Evolutionary conservation across 1,140 invertebrate species (phyloP).

Genomic region (Heliconius melpomene): DNA sequence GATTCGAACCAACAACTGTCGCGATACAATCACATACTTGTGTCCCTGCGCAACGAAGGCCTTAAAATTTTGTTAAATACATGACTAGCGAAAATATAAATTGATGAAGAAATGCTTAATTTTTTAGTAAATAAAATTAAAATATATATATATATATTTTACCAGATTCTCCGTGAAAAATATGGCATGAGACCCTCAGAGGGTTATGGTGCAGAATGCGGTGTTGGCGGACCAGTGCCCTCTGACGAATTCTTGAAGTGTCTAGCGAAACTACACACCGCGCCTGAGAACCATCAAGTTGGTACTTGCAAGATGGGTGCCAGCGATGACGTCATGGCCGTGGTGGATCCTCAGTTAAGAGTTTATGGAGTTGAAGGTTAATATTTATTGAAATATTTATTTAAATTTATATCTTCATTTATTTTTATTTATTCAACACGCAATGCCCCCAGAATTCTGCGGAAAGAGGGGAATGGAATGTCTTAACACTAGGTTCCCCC

Average conservation of each 20-base stretch:
- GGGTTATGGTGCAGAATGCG: conserved; percentile 86
- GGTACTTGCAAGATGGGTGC: conserved; percentile 88
- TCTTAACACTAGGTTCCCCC: too few relatives aligned
- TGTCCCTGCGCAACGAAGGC: too few relatives aligned
- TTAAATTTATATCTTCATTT: too few relatives aligned
- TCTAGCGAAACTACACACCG: conserved; percentile 75
- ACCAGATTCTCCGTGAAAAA: conserved; percentile 82
- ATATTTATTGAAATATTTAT: neutral
- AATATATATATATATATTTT: neutral
- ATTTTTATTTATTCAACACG: too few relatives aligned
- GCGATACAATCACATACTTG: too few relatives aligned
- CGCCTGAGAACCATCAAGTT: conserved; percentile 83
- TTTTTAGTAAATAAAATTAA: neutral
- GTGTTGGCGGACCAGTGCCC: conserved; percentile 81
- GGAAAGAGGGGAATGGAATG: too few relatives aligned
- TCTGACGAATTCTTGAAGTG: conserved; percentile 84
- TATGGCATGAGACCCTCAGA: conserved; percentile 87
- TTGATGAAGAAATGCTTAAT: too few relatives aligned
- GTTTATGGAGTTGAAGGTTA: conserved; percentile 81
- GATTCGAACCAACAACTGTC: too few relatives aligned
- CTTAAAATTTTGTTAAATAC: too few relatives aligned
- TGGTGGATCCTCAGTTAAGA: conserved; percentile 81
- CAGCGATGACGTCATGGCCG: conserved; percentile 78
- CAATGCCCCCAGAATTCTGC: too few relatives aligned
- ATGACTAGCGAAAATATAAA: too few relatives aligned